Percentiles rank a stretch among this genome's conserved stretches.
Evolutionary conservation across 2,797 vertebrate species (phyloP).

Genomic region (Enteromius unitaeniatus): DNA sequence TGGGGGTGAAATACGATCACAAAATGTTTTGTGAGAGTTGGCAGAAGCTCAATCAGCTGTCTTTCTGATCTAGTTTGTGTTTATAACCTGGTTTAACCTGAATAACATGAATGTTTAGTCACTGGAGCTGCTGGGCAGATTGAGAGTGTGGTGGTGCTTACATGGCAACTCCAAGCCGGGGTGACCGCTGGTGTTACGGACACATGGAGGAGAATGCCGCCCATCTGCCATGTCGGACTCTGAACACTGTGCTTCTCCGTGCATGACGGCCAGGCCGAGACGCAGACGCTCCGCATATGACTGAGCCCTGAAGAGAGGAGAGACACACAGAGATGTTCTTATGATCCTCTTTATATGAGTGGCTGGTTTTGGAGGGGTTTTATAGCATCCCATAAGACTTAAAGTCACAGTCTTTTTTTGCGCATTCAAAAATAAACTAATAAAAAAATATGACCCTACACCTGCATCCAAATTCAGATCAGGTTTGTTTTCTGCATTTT

Average conservation of each 20-base stretch:
- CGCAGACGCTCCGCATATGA: conserved; percentile 94
- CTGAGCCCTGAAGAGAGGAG: conserved; percentile 83
- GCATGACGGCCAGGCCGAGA: conserved; percentile 94
- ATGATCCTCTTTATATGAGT: background rate
- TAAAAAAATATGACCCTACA: too few species aligned
- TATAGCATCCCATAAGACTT: background rate
- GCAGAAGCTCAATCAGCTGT: background rate
- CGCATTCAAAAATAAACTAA: too few species aligned
- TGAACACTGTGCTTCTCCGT: conserved; percentile 94
- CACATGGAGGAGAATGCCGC: conserved; percentile 92
- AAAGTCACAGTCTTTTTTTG: too few species aligned
- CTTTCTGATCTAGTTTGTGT: background rate
- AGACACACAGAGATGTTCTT: background rate
- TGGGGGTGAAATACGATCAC: background rate
- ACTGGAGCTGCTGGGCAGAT: conserved; percentile 7
- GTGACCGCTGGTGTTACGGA: conserved; percentile 91
- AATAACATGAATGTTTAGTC: background rate
- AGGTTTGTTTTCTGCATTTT: too few species aligned
- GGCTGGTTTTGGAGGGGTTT: background rate
- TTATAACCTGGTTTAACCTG: background rate
- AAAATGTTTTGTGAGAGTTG: background rate
- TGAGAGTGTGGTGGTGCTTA: conserved; percentile 75
- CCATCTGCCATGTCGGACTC: conserved; percentile 98
- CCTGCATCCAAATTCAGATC: too few species aligned
- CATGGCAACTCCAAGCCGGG: conserved; percentile 92